Base-by-base conservation (phyloP, 2,113 vertebrate species). In the Odontesthes bonariensis region DNA sequence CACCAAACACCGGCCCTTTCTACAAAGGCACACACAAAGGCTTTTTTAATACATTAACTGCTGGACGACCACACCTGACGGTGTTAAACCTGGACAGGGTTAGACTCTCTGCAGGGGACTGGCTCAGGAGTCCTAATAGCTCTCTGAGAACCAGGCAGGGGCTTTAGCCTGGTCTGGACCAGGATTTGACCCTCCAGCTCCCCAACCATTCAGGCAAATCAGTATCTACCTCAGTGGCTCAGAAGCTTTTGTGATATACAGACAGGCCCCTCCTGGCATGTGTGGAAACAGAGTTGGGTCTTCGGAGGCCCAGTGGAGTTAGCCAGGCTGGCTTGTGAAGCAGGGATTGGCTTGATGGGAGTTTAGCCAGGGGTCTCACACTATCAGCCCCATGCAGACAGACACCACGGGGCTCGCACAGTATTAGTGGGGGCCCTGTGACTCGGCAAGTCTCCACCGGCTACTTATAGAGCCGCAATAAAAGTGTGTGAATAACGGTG, bases 321-420 rank as follows among this genome's bases (percentile, higher is more conserved):
- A 81, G 81, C 87, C 75, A 78, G 81, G 82, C 81, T 6, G 75
- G 69, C 60, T 65, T 23, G 66, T 46, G 51, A 52, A 73, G 78
- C 75, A 23, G 64, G 75, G 80, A 82, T 78, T 19, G 74, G 79
- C 69, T 78, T 31, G 65, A 78, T 91, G 88, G 35, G 89, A 91
- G 70, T 77, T 83, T 47, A 88, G 86, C 91, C 91, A 91, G 85
- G 72, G 84, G 60, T 88, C 86, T 87, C 86, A 66, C 84, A 64
- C 88, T 84, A 92, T 92, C 89, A 85, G 82, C 77, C 85, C 85
- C 47, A 0, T 69, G 57, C 89, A 92, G 88, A 82, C 83, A 84
- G 84, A 89, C 86, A 83, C 81, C 70, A 75, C 40, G 6, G 75
- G 87, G 84, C 71, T 83, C 82, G 82, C 73, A 20, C 73, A 86